A percentile compares a stretch with the other conserved stretches of the same genome.
phyloP scores from a whole-genome alignment of 1,140 invertebrate genomes.

The Agrypnia vestita region DNA sequence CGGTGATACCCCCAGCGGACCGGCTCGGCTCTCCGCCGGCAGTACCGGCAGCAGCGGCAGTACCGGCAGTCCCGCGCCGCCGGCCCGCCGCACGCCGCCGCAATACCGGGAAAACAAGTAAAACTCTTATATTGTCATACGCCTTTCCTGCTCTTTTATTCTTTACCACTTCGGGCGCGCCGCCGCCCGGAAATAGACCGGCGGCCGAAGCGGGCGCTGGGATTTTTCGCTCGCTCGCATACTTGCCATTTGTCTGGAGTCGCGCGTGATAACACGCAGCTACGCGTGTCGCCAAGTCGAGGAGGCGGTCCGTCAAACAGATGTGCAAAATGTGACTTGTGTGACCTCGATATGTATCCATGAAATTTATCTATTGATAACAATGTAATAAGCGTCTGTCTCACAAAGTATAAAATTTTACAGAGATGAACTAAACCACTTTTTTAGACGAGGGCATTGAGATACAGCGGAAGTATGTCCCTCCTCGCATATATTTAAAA shows the following conservation, averaged over 20 bases:
- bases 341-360: no score
- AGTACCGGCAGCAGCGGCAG: no score
- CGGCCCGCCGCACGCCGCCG: slow-evolving; percentile 16
- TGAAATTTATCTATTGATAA: no score
- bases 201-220: background rate
- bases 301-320: background rate
- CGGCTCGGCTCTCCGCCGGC: background rate
- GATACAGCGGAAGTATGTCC: no score
- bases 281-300: background rate
- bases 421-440: no score
- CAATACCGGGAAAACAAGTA: slow-evolving; percentile 36
- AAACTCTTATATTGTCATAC: background rate
- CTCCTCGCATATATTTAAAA: no score
- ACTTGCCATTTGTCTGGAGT: slow-evolving; percentile 4
- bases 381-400: no score
- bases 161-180: slow-evolving; percentile 9
- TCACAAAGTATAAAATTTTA: no score
- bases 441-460: no score
- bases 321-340: background rate
- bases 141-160: slow-evolving; percentile 19
- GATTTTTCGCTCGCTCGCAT: background rate
- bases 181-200: slow-evolving; percentile 31
- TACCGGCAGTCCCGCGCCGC: background rate
- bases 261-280: slow-evolving; percentile 3
- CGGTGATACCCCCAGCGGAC: slow-evolving; percentile 53